Base-by-base conservation (phyloP, 2,888 invertebrate species). In the Loripinus fragilis region DNA sequence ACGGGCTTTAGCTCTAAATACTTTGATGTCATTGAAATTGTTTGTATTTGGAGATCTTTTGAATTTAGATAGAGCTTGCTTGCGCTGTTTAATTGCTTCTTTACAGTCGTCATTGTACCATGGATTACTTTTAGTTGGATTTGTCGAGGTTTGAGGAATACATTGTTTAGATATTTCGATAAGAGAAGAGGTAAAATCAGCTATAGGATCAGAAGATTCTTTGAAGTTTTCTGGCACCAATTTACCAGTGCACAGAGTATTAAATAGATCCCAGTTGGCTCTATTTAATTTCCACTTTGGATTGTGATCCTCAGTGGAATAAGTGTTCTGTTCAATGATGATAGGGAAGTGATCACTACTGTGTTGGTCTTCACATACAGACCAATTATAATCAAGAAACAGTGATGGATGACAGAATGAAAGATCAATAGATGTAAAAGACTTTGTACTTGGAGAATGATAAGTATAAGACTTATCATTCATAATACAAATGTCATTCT, bases 321-420 rank as follows among this genome's bases (percentile, higher is more conserved):
- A 1, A 25, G 20, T 64, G 2, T 33, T 33, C 10, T 23, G 30
- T 33, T 64, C 38, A 35, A 64, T 33, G 7, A 38, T 35, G n/a
- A 64, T 17, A 35, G 64, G 64, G 64, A 64, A 64, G 33, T 64
- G 64, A 23, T 64, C 64, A 38, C 64, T 33, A 3, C 64, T 23
- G 33, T 17, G 17, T 20, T 35, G 33, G n/a, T 64, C 64, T 10
- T 30, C 64, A 33, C 8, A 20, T 7, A 64, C 38, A 17, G 38
- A 35, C 64, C 64, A 64, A 17, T 33, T 35, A 38, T 2, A 64
- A 17, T 64, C 33, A 2, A 64, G 17, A 10, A 64, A 20, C 2
- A 64, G 64, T 33, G 33, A 64, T 35, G 64, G 64, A 23, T 20
- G 38, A 64, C 64, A 38, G 8, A 52, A 52, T 25, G 52, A 52